A percentile compares a stretch with the other conserved stretches of the same genome.
phyloP scores from a whole-genome alignment of 2,113 vertebrate species.

The Scatophagus argus region DNA sequence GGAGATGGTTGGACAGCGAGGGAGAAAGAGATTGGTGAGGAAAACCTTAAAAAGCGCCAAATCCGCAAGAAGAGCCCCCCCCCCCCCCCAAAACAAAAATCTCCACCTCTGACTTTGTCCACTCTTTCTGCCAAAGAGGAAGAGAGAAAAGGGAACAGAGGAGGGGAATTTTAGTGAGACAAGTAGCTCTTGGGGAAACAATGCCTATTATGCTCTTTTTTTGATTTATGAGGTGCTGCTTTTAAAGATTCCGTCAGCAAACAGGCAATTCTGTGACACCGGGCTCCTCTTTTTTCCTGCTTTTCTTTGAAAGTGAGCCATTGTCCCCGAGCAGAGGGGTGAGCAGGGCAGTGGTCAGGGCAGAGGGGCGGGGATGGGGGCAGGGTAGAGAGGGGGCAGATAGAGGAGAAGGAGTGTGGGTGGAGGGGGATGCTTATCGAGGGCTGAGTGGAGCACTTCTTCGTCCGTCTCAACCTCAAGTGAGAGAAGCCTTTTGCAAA shows the following conservation, averaged over 20 bases:
- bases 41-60: slow-evolving; percentile 66
- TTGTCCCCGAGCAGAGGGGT: slow-evolving; percentile 77
- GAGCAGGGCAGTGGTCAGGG: slow-evolving; percentile 75
- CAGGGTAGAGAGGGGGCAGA: slow-evolving; percentile 28
- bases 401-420: slow-evolving; percentile 32
- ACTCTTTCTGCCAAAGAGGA: slow-evolving; percentile 42
- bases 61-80: slow-evolving; percentile 57
- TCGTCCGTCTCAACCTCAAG: slow-evolving; percentile 58
- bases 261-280: slow-evolving; percentile 82
- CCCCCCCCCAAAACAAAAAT: slow-evolving; percentile 54
- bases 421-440: slow-evolving; percentile 49
- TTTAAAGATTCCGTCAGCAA: slow-evolving; percentile 82
- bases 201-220: slow-evolving; percentile 84
- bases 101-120: slow-evolving; percentile 68
- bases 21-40: slow-evolving; percentile 59
- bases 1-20: slow-evolving; percentile 54
- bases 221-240: slow-evolving; percentile 88
- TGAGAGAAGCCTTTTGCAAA: slow-evolving; percentile 71
- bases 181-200: slow-evolving; percentile 80
- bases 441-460: slow-evolving; percentile 68
- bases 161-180: slow-evolving; percentile 72
- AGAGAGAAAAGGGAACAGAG: slow-evolving; percentile 40
- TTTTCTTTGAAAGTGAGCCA: slow-evolving; percentile 81
- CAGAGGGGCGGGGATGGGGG: slow-evolving; percentile 59
- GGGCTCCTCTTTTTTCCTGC: slow-evolving; percentile 73